These are phyloP conservation scores for Tipula vernalis DNA, from an alignment of 2,888 invertebrate genomes.

Conservation along the genomic window DNA sequence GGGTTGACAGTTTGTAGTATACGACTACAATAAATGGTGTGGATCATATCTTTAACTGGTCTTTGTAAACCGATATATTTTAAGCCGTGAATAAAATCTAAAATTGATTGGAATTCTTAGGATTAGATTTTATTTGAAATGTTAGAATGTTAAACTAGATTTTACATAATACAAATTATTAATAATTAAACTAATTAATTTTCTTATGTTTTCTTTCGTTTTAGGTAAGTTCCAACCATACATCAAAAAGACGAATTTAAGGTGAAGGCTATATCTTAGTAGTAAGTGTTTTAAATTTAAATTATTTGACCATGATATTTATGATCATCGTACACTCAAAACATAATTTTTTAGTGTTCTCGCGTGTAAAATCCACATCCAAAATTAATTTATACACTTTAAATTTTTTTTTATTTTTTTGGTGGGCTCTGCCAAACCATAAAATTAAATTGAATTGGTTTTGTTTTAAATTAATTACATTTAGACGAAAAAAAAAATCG, in stretches of 20 bases:
- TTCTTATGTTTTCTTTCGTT: neutral
- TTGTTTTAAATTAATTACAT: neutral
- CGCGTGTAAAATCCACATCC: no score
- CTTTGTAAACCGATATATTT: no score
- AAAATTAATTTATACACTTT: neutral
- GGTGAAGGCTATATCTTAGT: neutral
- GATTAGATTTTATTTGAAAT: no score
- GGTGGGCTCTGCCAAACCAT: no score
- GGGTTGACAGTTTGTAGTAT: no score
- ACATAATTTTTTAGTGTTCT: neutral
- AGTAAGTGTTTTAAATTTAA: neutral
- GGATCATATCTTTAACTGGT: no score
- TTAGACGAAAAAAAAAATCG: neutral
- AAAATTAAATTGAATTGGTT: neutral
- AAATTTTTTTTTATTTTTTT: neutral
- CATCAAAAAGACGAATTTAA: neutral
- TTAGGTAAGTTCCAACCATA: neutral
- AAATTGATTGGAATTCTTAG: no score
- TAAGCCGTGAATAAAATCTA: no score
- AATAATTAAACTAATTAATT: neutral
- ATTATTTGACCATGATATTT: neutral
- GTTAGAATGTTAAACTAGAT: no score
- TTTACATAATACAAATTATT: neutral
- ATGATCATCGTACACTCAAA: neutral
- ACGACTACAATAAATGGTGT: no score